phyloP scores from a whole-genome alignment of 2,888 invertebrate species.

The Biston betularia region DNA sequence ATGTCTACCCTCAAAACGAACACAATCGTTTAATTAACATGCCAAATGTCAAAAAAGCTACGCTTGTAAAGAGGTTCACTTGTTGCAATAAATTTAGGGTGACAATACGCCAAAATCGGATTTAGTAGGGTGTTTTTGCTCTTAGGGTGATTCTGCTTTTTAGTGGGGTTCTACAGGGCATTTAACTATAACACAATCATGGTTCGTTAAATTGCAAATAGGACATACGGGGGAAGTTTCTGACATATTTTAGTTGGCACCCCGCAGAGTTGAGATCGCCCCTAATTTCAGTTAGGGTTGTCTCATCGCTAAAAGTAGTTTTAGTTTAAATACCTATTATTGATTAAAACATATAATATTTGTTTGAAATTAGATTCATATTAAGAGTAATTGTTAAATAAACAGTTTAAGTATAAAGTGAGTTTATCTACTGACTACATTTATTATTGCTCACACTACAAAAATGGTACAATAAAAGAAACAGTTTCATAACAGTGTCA shows the following conservation, averaged over 20 bases:
- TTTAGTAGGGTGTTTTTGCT: slow-evolving; percentile 63
- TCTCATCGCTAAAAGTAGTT: not conserved
- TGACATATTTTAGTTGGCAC: slow-evolving; percentile 64
- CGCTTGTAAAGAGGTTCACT: slow-evolving; percentile 46
- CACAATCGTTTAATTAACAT: slow-evolving; percentile 40
- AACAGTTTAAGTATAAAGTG: too few relatives aligned
- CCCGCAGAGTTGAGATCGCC: slow-evolving; percentile 58
- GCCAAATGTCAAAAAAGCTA: slow-evolving; percentile 39
- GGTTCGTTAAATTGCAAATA: slow-evolving; percentile 78
- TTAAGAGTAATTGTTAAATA: too few relatives aligned
- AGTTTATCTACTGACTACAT: too few relatives aligned
- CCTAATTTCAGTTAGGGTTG: slow-evolving; percentile 51
- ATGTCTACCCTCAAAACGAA: slow-evolving; percentile 24
- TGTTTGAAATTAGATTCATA: not conserved
- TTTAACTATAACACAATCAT: slow-evolving; percentile 67
- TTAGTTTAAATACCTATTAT: not conserved
- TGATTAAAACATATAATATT: too few relatives aligned
- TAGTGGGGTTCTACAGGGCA: slow-evolving; percentile 63
- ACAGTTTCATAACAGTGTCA: too few relatives aligned
- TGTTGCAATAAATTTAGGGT: slow-evolving; percentile 65
- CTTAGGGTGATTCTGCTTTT: slow-evolving; percentile 44
- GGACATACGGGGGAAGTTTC: slow-evolving; percentile 59
- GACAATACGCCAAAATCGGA: slow-evolving; percentile 70
- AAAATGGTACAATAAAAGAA: too few relatives aligned
- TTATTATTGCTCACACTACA: too few relatives aligned